Percentiles rank a stretch among this genome's conserved stretches.
Conservation (phyloP, 2,888 invertebrate genomes). For the Epinotia brunnichana region DNA sequence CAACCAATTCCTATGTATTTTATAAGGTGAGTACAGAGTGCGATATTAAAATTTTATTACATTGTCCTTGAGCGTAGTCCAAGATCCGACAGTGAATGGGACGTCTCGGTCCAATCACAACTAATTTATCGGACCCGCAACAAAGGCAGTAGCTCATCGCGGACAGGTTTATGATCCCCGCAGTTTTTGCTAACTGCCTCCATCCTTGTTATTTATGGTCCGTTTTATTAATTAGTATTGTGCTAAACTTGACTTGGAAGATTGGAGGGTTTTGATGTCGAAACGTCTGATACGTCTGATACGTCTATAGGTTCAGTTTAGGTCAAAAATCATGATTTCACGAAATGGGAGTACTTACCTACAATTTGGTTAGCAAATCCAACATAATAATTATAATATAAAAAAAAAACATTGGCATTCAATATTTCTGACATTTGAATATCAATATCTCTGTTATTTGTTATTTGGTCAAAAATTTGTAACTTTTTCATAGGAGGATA, state of each 20-base stretch:
- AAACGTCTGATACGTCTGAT: background rate
- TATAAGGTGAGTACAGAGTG: background rate
- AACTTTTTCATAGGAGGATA: no score
- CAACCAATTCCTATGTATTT: no score
- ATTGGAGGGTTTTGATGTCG: conserved; percentile 51
- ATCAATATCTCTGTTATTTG: no score
- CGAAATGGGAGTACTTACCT: no score
- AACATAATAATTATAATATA: no score
- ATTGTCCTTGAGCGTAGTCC: conserved; percentile 1
- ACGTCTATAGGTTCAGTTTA: no score
- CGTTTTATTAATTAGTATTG: conserved; percentile 80
- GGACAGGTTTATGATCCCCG: conserved; percentile 83
- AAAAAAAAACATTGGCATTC: no score
- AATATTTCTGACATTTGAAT: no score
- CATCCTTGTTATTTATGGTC: conserved; percentile 72
- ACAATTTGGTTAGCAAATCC: no score
- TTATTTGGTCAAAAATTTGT: no score
- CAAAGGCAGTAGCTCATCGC: conserved; percentile 82
- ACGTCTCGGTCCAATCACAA: conserved; percentile 33
- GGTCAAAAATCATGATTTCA: no score
- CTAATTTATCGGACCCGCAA: conserved; percentile 74
- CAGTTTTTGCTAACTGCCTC: conserved; percentile 83
- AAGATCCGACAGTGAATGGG: conserved; percentile 3
- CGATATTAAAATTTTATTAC: background rate
- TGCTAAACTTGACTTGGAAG: conserved; percentile 41